These are phyloP conservation scores for Hemiscyllium ocellatum DNA, from an alignment of 2,113 vertebrate species.

Conservation along the genomic window DNA sequence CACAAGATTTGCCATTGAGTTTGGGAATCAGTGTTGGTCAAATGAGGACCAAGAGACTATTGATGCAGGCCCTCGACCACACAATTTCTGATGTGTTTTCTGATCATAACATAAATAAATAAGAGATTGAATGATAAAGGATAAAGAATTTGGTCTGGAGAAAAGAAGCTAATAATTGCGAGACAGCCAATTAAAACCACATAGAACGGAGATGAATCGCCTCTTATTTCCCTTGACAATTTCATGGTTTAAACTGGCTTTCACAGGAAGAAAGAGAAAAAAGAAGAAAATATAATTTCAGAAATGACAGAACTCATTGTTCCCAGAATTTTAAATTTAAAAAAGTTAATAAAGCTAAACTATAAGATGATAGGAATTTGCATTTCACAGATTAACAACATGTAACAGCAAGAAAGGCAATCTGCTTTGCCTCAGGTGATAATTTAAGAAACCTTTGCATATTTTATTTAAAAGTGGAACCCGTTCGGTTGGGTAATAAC, in stretches of 20 bases:
- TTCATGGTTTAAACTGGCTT: conserved; percentile 99
- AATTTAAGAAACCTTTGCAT: conserved; percentile 99
- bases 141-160: conserved; percentile 95
- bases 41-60: background rate
- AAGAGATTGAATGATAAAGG: conserved; percentile 92
- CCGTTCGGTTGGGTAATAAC: conserved; percentile 99
- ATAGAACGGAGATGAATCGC: conserved; percentile 96
- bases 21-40: background rate
- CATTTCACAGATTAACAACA: conserved; percentile 99
- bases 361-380: conserved; percentile 99
- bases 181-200: conserved; percentile 99
- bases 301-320: conserved; percentile 99
- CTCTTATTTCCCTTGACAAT: conserved; percentile 99
- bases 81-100: background rate
- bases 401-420: conserved; percentile 99
- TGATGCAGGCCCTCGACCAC: background rate
- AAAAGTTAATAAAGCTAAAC: conserved; percentile 99
- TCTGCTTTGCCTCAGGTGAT: conserved; percentile 99
- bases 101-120: conserved; percentile 63
- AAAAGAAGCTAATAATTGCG: conserved; percentile 98
- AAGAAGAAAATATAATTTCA: conserved; percentile 99
- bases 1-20: background rate
- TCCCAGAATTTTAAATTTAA: conserved; percentile 99
- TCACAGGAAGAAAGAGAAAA: conserved; percentile 59
- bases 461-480: conserved; percentile 99